Evolutionary conservation across 2,797 vertebrate genomes (phyloP).

Genomic region (Linurgus olivaceus): DNA sequence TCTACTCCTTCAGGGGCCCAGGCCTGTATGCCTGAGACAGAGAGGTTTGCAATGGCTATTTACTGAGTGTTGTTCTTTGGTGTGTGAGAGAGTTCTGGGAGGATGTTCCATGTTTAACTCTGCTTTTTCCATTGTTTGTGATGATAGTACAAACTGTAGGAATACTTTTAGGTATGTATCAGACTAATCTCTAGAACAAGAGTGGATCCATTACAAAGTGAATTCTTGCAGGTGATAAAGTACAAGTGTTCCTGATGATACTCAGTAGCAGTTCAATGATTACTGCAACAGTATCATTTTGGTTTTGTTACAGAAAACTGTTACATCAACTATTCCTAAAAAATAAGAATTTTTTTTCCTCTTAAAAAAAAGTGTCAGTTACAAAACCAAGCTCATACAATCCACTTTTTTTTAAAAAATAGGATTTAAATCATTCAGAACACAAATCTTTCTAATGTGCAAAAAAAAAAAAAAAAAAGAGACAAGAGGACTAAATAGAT

Average conservation of each 20-base stretch:
- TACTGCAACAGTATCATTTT: not conserved
- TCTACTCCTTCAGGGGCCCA: not conserved
- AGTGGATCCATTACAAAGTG: not conserved
- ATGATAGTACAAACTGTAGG: not conserved
- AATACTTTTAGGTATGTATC: not conserved
- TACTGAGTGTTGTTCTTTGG: conserved; percentile 25
- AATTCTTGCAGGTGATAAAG: not conserved
- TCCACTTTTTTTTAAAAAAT: not conserved
- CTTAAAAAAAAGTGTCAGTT: conserved; percentile 13
- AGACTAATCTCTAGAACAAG: not conserved
- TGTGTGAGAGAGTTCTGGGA: not conserved
- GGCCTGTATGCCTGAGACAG: not conserved
- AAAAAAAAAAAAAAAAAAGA: not conserved
- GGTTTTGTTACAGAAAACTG: conserved; percentile 14
- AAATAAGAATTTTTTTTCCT: not conserved
- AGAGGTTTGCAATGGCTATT: not conserved
- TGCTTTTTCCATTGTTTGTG: not conserved
- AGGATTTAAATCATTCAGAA: conserved; percentile 17
- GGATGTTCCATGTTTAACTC: not conserved
- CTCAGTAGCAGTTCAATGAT: not conserved
- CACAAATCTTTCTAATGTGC: not conserved
- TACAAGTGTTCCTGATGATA: not conserved
- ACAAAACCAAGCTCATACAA: conserved; percentile 19
- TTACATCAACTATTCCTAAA: conserved; percentile 1
- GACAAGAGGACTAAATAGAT: not conserved